Percentiles rank a stretch among this genome's conserved stretches.
These are phyloP conservation scores for Tenthredo distinguenda DNA, from an alignment of 2,888 invertebrate genomes.

Conservation along the genomic window DNA sequence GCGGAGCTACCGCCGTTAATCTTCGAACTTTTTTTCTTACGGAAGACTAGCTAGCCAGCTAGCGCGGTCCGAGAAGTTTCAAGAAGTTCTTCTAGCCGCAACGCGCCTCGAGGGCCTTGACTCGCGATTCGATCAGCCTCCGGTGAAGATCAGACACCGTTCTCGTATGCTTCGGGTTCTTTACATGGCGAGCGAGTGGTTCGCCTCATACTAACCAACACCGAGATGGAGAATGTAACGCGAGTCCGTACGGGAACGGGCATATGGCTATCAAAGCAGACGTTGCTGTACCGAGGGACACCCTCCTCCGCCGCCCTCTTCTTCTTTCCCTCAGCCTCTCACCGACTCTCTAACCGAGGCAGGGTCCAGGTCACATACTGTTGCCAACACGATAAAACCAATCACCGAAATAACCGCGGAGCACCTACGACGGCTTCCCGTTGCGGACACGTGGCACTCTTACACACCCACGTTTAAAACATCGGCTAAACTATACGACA, in stretches of 20 bases:
- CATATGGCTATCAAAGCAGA: conserved; percentile 40
- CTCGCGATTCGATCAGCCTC: conserved; percentile 46
- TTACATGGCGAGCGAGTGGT: background rate
- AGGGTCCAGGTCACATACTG: conserved; percentile 67
- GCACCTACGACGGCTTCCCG: conserved; percentile 73
- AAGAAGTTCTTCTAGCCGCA: conserved; percentile 34
- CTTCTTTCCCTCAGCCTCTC: conserved; percentile 46
- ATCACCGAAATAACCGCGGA: conserved; percentile 76
- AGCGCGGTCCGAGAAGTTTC: conserved; percentile 23
- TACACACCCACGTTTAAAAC: conserved; percentile 44
- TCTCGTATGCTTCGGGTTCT: conserved; percentile 5
- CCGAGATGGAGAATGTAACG: conserved; percentile 9
- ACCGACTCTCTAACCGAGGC: background rate
- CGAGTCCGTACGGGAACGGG: conserved; percentile 55
- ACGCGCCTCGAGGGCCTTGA: conserved; percentile 20
- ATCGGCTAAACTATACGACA: conserved; percentile 10
- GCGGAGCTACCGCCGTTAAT: conserved; percentile 30
- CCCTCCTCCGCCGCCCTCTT: conserved; percentile 53
- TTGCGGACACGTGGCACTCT: conserved; percentile 69
- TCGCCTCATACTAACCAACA: background rate
- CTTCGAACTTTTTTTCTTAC: background rate
- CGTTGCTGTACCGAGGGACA: conserved; percentile 19
- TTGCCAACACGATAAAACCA: conserved; percentile 77
- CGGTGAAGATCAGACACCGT: conserved; percentile 39
- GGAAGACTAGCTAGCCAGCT: background rate